Percentiles rank a stretch among this genome's conserved stretches.
These are phyloP conservation scores for Dicranocentrus wangi DNA, from an alignment of 2,888 invertebrate genomes.

Conservation along the genomic window DNA sequence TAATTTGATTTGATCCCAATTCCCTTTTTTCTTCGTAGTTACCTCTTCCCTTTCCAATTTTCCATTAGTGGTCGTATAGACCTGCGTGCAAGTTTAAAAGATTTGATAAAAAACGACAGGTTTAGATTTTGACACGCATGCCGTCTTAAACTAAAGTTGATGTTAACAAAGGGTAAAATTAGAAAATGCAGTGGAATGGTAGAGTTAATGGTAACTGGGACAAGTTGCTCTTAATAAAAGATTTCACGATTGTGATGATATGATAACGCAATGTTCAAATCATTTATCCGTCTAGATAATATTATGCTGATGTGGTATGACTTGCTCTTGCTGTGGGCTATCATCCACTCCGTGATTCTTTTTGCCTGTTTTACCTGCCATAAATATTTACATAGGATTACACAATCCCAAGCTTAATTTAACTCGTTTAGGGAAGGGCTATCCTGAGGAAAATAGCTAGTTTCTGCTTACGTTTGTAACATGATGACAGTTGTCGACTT, in stretches of 20 bases:
- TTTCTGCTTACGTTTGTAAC: too few relatives aligned
- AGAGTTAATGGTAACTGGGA: slow-evolving; percentile 24
- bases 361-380: too few relatives aligned
- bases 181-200: too few relatives aligned
- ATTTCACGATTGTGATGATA: slow-evolving; percentile 4
- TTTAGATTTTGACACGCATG: slow-evolving; percentile 19
- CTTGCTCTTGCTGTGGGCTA: not conserved
- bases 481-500: too few relatives aligned
- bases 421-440: too few relatives aligned
- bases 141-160: slow-evolving; percentile 1
- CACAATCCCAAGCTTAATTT: not conserved
- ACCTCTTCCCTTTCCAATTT: slow-evolving; percentile 30
- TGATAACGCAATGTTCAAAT: slow-evolving; percentile 5
- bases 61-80: not conserved
- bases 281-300: not conserved
- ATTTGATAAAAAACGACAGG: not conserved
- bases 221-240: slow-evolving; percentile 23
- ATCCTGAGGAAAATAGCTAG: too few relatives aligned
- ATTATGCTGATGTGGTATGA: not conserved
- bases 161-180: not conserved
- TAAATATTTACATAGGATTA: not conserved
- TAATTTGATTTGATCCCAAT: not conserved
- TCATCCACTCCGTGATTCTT: not conserved
- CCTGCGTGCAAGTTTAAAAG: slow-evolving; percentile 19
- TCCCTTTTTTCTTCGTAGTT: not conserved